Evolutionary conservation across 2,797 vertebrate species (phyloP), one percentile per base, ranked within the genome.

Genomic region (Miichthys miiuy): DNA sequence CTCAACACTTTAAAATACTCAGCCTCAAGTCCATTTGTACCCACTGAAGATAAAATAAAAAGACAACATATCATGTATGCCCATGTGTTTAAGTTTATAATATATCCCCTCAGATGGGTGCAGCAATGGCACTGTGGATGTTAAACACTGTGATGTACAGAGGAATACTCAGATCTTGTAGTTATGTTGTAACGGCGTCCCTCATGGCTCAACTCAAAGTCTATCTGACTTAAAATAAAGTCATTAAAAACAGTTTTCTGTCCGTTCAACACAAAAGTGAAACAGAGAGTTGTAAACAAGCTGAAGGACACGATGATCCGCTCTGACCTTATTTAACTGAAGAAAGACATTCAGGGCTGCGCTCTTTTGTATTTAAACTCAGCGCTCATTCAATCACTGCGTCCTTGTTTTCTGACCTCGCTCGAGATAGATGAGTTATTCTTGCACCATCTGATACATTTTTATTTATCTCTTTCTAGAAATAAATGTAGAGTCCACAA

Each of bases 91-190:
- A 41, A 23, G 14, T 23, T 9, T 54, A 13, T 13, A 25, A 68
- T 41, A 13, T 5, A 55, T 27, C 16, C 4, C 4, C 34, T 61
- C 21, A 54, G 68, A 44, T 18, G 55, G 20, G 38, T 21, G 50
- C 18, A 21, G 56, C 66, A 16, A 30, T 42, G 47, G 42, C n/a
- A n/a, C 11, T 38, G 8, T 41, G 38, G 50, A 48, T 46, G 57
- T 54, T 68, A 76, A 68, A 55, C 13, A 60, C 25, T 57, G 68
- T 57, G 57, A 62, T 57, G 44, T 50, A 30, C 67, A 70, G 55
- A 64, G 68, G 34, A 51, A 57, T 3, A 25, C 48, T 46, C 30
- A 17, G 52, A 34, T 42, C 38, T 42, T 16, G 34, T 9, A 23
- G 11, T n/a, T 46, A 18, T 1, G 5, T 47, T 38, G 13, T 62